Evolutionary conservation across 2,113 vertebrate species (phyloP), one percentile per base, ranked within the genome.

Genomic region (Pogona vitticeps): DNA sequence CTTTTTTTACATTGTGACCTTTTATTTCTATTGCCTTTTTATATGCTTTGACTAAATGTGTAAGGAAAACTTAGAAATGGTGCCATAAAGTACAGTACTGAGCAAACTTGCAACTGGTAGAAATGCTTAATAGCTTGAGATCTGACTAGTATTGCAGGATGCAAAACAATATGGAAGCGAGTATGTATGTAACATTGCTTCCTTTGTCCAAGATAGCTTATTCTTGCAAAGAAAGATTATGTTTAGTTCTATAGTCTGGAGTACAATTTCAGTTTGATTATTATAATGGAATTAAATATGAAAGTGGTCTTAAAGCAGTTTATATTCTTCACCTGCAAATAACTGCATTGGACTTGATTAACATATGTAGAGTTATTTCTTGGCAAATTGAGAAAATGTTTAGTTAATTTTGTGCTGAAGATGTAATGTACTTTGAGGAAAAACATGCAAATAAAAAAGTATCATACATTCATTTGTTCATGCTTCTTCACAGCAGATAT

Each of bases 391-490:
- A 40, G 73, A 81, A 86, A 82, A 90, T 52, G 46, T 67, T 77
- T 86, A 83, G 18, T 92, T 73, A 82, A 59, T 1, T 14, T 80
- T 87, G 31, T 90, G 88, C 85, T 92, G 90, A 91, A 91, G 59
- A 36, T 94, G 90, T 94, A 92, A 83, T 82, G 65, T 89, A 88
- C 42, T 90, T 65, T 90, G 83, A 88, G 89, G 88, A 94, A 28
- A 82, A 87, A 58, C 40, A 86, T 75, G 63, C 88, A 92, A 95
- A 96, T 95, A 96, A 95, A 96, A 65, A 91, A 46, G 42, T 93
- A 84, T 95, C 80, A 90, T 84, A 86, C 1, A 82, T 59, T 80
- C 89, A 71, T 89, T 56, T 33, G 17, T 63, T 75, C 58, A 72
- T 3, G 40, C 52, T 83, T 83, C 52, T 83, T 83, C 40, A 70